A percentile compares a stretch with the other conserved stretches of the same genome.
Conservation (phyloP, 2,113 vertebrate species). For the Ibidorhyncha struthersii region DNA sequence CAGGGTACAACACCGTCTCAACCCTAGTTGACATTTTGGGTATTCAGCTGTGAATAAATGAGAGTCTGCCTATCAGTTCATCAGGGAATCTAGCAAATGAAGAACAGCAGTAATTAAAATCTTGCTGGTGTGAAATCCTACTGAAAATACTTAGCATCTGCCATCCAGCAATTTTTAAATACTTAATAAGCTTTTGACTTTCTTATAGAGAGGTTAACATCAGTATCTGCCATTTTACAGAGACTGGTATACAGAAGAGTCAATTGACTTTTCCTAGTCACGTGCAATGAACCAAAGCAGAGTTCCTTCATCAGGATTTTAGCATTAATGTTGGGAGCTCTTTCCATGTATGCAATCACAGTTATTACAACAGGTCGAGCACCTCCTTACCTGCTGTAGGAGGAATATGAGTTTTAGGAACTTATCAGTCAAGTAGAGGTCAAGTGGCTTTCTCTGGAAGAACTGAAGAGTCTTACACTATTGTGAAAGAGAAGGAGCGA, state of each 20-base stretch:
- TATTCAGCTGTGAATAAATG: conserved; percentile 14
- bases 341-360: neutral
- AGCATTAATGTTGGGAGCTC: neutral
- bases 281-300: neutral
- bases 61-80: conserved; percentile 19
- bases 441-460: neutral
- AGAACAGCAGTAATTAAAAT: conserved; percentile 26
- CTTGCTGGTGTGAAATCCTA: conserved; percentile 17
- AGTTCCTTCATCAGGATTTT: neutral
- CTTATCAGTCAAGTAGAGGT: neutral
- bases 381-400: neutral
- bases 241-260: neutral
- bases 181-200: conserved; percentile 12
- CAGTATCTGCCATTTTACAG: neutral
- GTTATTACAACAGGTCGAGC: neutral
- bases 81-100: conserved; percentile 33
- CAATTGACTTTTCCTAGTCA: neutral
- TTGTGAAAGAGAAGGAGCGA: neutral
- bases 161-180: neutral
- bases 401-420: neutral
- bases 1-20: neutral
- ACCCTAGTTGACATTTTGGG: neutral
- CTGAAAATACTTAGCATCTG: conserved; percentile 32
- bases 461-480: neutral
- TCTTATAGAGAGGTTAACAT: neutral